Percentiles rank a stretch among this genome's conserved stretches.
These are phyloP conservation scores for Rhagonycha lutea DNA, from an alignment of 2,888 invertebrate genomes.

Conservation along the genomic window DNA sequence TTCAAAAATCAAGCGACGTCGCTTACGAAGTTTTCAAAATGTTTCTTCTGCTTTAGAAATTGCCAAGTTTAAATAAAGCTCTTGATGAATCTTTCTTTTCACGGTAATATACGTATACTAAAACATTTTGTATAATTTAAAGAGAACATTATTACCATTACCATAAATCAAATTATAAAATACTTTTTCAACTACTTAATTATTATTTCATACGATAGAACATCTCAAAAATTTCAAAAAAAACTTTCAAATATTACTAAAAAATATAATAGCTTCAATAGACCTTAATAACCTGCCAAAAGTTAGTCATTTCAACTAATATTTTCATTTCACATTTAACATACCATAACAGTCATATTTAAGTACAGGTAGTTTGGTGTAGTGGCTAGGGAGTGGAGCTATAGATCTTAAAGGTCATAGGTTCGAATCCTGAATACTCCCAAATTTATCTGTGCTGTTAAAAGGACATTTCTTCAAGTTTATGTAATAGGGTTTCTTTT, in stretches of 20 bases:
- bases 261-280: background rate
- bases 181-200: background rate
- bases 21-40: conserved; percentile 23
- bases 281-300: background rate
- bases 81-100: conserved; percentile 13
- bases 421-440: too few relatives aligned
- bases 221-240: background rate
- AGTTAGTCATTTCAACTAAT: background rate
- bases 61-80: conserved; percentile 19
- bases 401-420: too few relatives aligned
- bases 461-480: too few relatives aligned
- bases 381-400: too few relatives aligned
- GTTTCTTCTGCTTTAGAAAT: conserved; percentile 24
- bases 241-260: background rate
- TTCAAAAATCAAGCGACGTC: conserved; percentile 39
- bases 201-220: background rate
- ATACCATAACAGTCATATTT: too few relatives aligned
- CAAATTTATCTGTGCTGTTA: too few relatives aligned
- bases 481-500: too few relatives aligned
- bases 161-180: background rate
- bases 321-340: background rate
- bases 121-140: conserved; percentile 1
- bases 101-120: conserved; percentile 3
- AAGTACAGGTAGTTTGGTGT: too few relatives aligned
- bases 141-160: conserved; percentile 1